Percentiles rank a stretch among this genome's conserved stretches.
Evolutionary conservation across 2,888 invertebrate genomes (phyloP).

Genomic region (Heliconius erato): DNA sequence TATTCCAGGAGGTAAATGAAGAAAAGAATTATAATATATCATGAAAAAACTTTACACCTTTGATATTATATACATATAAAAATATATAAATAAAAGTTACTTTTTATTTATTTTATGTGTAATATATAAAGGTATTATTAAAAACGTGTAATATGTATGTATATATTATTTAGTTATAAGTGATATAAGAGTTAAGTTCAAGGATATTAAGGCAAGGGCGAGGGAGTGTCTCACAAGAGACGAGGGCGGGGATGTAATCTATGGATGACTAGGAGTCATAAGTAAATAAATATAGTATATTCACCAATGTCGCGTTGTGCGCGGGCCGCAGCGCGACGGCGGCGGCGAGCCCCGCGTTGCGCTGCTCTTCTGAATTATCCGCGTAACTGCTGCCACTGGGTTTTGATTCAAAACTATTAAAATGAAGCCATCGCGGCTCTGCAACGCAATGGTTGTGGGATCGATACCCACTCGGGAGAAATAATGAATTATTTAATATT

Average conservation of each 20-base stretch:
- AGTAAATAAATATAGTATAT: constrained; percentile 19
- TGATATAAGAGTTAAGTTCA: not conserved
- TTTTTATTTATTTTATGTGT: no score
- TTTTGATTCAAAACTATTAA: not conserved
- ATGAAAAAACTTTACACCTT: no score
- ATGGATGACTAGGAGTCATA: not conserved
- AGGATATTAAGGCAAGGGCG: not conserved
- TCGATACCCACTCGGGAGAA: no score
- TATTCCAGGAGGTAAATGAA: no score
- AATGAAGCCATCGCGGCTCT: not conserved
- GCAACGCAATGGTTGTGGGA: not conserved
- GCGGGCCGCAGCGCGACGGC: constrained; percentile 71
- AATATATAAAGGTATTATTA: no score
- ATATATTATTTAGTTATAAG: not conserved
- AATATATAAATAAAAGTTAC: no score
- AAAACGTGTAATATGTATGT: no score
- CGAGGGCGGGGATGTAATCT: no score
- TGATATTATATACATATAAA: no score
- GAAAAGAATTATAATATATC: no score
- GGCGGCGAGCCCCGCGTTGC: constrained; percentile 76
- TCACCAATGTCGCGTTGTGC: constrained; percentile 67
- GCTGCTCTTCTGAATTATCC: constrained; percentile 85
- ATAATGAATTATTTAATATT: no score
- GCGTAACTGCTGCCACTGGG: constrained; percentile 87
- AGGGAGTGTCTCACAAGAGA: not conserved